phyloP scores from a whole-genome alignment of 2,797 vertebrate species.

The Siniperca undulata region DNA sequence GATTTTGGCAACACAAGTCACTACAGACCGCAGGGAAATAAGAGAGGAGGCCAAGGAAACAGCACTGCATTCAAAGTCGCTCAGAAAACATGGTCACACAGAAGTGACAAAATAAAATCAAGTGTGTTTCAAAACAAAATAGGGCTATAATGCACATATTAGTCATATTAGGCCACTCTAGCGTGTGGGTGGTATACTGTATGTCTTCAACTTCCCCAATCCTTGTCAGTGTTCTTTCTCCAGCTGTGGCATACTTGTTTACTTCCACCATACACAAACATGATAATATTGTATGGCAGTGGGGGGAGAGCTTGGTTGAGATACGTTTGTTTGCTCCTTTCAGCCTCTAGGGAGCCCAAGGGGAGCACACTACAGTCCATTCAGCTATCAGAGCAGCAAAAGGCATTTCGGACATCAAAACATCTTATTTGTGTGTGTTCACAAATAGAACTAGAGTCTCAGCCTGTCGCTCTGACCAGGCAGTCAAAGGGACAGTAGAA shows the following conservation, averaged over 20 bases:
- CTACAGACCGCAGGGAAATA: constrained; percentile 19
- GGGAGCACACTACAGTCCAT: constrained; percentile 35
- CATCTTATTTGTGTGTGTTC: constrained; percentile 35
- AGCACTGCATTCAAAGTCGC: constrained; percentile 24
- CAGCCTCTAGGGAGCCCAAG: constrained; percentile 43
- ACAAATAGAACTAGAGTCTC: constrained; percentile 10
- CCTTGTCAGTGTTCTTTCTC: neutral
- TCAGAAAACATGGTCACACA: neutral
- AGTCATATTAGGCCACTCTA: neutral
- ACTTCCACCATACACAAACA: constrained; percentile 43
- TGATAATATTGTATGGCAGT: constrained; percentile 32
- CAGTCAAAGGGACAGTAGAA: neutral
- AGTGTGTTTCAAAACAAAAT: constrained; percentile 20
- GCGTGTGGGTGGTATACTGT: neutral
- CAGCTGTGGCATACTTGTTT: constrained; percentile 35
- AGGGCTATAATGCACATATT: neutral
- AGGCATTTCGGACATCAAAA: constrained; percentile 54
- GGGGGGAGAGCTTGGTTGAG: constrained; percentile 23
- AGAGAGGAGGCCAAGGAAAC: constrained; percentile 25
- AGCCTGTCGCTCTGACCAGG: constrained; percentile 10
- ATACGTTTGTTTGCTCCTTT: constrained; percentile 57
- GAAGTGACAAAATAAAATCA: constrained; percentile 35
- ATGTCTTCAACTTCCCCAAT: constrained; percentile 1
- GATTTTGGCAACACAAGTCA: constrained; percentile 42
- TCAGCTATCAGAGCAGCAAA: constrained; percentile 57